Percentiles rank a stretch among this genome's conserved stretches.
Conservation (phyloP, 2,113 vertebrate genomes). For the Zosterops hypoxanthus region DNA sequence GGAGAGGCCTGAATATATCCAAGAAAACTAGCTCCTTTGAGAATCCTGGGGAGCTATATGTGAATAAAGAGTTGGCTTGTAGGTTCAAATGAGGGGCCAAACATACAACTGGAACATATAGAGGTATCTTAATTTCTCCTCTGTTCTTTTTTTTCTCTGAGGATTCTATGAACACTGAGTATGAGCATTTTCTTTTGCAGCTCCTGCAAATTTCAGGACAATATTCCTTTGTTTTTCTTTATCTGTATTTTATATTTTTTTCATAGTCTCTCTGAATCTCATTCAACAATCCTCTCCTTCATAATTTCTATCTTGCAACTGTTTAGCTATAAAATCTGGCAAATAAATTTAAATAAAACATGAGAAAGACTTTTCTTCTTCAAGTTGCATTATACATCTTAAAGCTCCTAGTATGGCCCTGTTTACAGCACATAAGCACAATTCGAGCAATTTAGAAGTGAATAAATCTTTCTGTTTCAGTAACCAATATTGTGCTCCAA, state of each 20-base stretch:
- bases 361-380: not conserved
- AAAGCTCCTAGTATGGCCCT: not conserved
- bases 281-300: not conserved
- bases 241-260: not conserved
- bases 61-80: not conserved
- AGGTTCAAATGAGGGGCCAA: not conserved
- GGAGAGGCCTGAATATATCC: not conserved
- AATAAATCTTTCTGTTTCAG: not conserved
- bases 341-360: not conserved
- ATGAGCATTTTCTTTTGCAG: not conserved
- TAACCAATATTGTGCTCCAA: not conserved
- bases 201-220: not conserved
- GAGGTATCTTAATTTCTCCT: not conserved
- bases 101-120: not conserved
- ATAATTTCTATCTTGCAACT: not conserved
- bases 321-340: not conserved
- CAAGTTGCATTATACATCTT: not conserved
- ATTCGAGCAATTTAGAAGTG: not conserved
- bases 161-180: not conserved
- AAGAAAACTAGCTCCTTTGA: not conserved
- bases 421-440: not conserved
- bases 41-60: not conserved
- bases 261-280: not conserved
- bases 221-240: not conserved
- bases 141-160: not conserved